phyloP scores from a whole-genome alignment of 2,113 vertebrate species.

The Microcebus griseorufus region DNA sequence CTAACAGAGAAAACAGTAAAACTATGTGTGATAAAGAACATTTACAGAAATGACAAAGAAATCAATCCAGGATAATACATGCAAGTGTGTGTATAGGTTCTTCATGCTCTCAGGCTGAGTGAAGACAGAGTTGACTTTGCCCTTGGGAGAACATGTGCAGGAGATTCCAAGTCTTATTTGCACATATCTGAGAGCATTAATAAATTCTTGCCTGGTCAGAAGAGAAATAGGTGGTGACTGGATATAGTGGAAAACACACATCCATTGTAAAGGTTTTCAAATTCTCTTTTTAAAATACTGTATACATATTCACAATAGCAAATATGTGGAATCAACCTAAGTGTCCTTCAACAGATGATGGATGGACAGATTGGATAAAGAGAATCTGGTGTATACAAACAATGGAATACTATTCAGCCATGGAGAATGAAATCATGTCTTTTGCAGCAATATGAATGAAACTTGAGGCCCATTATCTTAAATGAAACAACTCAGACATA shows the following conservation, averaged over 20 bases:
- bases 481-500: no score
- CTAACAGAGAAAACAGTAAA: not conserved
- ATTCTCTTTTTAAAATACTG: not conserved
- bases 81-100: not conserved
- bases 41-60: not conserved
- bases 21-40: not conserved
- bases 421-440: no score
- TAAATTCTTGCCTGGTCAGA: not conserved
- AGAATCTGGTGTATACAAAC: no score
- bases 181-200: not conserved
- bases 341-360: no score
- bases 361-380: no score
- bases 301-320: no score
- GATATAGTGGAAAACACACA: not conserved
- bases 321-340: no score
- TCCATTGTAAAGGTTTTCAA: not conserved
- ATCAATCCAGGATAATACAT: no score
- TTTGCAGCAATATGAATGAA: no score
- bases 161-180: not conserved
- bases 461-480: no score
- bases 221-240: not conserved
- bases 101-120: not conserved
- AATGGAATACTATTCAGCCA: no score
- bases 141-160: not conserved
- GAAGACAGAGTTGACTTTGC: not conserved